phyloP scores from a whole-genome alignment of 2,797 vertebrate genomes.

The Pipistrellus pygmaeus region DNA sequence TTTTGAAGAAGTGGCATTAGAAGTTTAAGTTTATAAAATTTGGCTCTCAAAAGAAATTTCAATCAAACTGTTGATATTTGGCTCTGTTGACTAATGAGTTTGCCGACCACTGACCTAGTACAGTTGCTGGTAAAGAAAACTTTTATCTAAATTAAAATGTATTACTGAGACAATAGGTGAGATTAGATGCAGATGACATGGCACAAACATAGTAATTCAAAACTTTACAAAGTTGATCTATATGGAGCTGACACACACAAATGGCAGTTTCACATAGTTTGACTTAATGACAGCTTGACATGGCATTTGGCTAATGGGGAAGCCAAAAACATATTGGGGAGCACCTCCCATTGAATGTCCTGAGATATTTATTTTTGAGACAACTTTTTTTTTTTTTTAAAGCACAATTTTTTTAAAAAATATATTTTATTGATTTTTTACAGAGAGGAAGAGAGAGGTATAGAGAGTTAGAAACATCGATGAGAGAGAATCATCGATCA shows the following conservation, averaged over 20 bases:
- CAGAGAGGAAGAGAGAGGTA: too few species aligned
- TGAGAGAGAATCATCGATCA: too few species aligned
- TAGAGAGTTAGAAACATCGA: too few species aligned
- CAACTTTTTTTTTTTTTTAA: background rate
- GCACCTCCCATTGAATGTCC: background rate
- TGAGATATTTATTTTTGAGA: background rate
- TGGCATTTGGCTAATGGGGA: conserved; percentile 39
- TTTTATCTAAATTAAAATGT: conserved; percentile 17
- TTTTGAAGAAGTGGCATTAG: too few species aligned
- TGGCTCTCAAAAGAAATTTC: too few species aligned
- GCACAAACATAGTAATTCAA: background rate
- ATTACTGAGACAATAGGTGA: background rate
- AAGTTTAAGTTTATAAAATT: too few species aligned
- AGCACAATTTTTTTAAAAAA: too few species aligned
- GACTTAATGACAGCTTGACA: background rate
- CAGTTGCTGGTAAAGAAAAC: conserved; percentile 25
- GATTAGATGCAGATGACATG: background rate
- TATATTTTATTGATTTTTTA: too few species aligned
- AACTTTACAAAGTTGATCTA: background rate
- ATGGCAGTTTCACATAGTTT: background rate
- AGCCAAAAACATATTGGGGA: background rate
- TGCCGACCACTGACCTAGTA: too few species aligned
- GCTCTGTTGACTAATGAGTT: too few species aligned
- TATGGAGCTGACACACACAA: background rate
- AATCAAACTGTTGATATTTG: too few species aligned